Conservation (phyloP, 2,888 invertebrate genomes). For the Iselma pallidipennis region DNA sequence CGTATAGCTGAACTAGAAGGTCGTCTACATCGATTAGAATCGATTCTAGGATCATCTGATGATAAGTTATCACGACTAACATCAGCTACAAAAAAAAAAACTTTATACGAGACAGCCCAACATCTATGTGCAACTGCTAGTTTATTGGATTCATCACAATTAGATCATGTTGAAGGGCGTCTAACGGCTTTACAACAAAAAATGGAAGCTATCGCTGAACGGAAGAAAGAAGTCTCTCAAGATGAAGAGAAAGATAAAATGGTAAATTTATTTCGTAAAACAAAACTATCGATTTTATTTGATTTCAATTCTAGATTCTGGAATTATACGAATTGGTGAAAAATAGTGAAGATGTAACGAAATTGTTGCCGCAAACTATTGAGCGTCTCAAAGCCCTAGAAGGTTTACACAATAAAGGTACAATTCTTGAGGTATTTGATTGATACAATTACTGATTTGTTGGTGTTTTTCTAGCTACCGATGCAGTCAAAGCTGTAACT, state of each 20-base stretch:
- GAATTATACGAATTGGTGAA: constrained; percentile 88
- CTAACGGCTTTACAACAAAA: constrained; percentile 74
- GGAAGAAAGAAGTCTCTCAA: constrained; percentile 62
- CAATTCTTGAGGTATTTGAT: too few relatives aligned
- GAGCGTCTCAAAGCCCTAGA: constrained; percentile 87
- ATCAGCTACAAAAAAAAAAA: constrained; percentile 50
- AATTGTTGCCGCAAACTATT: constrained; percentile 77
- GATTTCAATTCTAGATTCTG: constrained; percentile 62
- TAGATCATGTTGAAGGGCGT: constrained; percentile 84
- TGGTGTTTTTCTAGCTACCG: constrained; percentile 71
- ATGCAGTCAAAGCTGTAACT: constrained; percentile 82
- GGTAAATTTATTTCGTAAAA: constrained; percentile 45
- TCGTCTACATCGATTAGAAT: constrained; percentile 81
- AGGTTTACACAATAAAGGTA: constrained; percentile 89
- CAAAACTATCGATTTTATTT: not conserved
- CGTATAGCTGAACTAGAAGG: constrained; percentile 84
- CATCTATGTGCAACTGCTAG: constrained; percentile 78
- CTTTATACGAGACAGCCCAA: constrained; percentile 74
- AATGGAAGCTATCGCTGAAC: constrained; percentile 71
- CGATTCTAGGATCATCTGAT: constrained; percentile 78
- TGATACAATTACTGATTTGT: constrained; percentile 2
- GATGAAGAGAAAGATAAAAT: constrained; percentile 61
- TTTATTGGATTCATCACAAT: constrained; percentile 77
- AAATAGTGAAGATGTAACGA: constrained; percentile 80
- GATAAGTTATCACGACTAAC: constrained; percentile 71